phyloP scores from a whole-genome alignment of 2,888 invertebrate species.

The Drosophila atripex region DNA sequence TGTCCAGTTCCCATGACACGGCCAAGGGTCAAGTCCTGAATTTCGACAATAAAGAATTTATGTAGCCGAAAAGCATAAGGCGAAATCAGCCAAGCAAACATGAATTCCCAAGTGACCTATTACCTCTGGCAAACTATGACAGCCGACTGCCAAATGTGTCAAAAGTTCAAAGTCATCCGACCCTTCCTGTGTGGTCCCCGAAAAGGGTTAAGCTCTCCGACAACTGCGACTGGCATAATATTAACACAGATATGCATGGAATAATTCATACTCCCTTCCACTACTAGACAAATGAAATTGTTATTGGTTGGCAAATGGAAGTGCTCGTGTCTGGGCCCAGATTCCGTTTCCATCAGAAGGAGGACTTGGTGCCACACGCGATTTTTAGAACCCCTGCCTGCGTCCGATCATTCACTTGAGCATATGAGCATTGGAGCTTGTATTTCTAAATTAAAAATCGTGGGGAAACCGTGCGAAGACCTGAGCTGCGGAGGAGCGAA shows the following conservation, averaged over 20 bases:
- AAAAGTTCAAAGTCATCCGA: constrained; percentile 71
- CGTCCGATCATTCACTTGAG: not conserved
- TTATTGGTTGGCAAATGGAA: constrained; percentile 27
- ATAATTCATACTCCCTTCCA: constrained; percentile 49
- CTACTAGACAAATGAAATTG: constrained; percentile 34
- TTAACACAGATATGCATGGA: constrained; percentile 68
- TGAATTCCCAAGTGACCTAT: constrained; percentile 66
- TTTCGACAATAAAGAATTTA: constrained; percentile 50
- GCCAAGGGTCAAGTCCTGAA: constrained; percentile 31
- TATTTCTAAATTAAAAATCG: not conserved
- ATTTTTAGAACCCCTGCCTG: constrained; percentile 5
- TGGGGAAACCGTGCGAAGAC: not conserved
- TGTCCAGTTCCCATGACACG: constrained; percentile 2
- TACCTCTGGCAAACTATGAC: constrained; percentile 60
- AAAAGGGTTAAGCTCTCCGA: constrained; percentile 58
- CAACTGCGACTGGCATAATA: constrained; percentile 42
- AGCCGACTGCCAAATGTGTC: constrained; percentile 71
- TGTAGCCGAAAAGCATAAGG: constrained; percentile 25
- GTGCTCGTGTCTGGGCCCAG: constrained; percentile 24
- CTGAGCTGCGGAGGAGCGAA: constrained; percentile 30
- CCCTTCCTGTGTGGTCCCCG: constrained; percentile 14
- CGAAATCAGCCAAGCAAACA: constrained; percentile 30
- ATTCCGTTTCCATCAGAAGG: constrained; percentile 17
- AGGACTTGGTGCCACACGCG: constrained; percentile 37
- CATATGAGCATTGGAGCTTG: not conserved